Evolutionary conservation across 2,113 vertebrate species (phyloP).

Genomic region (Seriola rivoliana): DNA sequence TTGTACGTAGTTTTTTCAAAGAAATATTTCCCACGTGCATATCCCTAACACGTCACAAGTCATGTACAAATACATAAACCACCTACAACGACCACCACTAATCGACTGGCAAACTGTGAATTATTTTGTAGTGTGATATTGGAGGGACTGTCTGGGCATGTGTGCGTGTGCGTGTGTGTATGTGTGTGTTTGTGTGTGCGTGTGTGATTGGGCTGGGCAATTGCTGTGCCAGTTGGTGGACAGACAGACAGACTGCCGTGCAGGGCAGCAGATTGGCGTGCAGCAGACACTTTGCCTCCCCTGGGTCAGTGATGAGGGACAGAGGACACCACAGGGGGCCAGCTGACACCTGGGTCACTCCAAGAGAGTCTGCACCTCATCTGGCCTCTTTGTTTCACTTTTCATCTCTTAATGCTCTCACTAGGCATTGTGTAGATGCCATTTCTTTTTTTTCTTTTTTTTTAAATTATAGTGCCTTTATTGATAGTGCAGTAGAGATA

Average conservation of each 20-base stretch:
- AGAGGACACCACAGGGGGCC: conserved; percentile 41
- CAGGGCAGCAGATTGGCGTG: conserved; percentile 40
- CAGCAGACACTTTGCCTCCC: conserved; percentile 59
- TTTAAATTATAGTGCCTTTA: too few species aligned
- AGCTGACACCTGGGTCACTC: conserved; percentile 68
- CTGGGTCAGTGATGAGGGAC: conserved; percentile 62
- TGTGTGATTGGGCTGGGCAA: conserved; percentile 1
- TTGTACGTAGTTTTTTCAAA: neutral
- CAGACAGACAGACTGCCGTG: conserved; percentile 57
- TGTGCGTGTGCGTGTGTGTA: neutral
- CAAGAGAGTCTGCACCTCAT: conserved; percentile 46
- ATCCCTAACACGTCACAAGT: neutral
- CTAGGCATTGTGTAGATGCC: neutral
- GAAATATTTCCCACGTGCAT: neutral
- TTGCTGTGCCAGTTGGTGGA: conserved; percentile 64
- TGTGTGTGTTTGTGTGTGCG: neutral
- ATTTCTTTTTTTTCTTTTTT: too few species aligned
- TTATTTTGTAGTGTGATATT: neutral
- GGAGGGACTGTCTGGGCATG: neutral
- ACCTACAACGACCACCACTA: neutral
- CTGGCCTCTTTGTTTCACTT: conserved; percentile 63
- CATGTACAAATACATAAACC: neutral
- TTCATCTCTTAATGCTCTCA: neutral
- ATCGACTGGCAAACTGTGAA: neutral
- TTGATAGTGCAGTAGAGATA: too few species aligned